Conservation (phyloP, 1,140 invertebrate species). For the Archivesica marissinica region DNA sequence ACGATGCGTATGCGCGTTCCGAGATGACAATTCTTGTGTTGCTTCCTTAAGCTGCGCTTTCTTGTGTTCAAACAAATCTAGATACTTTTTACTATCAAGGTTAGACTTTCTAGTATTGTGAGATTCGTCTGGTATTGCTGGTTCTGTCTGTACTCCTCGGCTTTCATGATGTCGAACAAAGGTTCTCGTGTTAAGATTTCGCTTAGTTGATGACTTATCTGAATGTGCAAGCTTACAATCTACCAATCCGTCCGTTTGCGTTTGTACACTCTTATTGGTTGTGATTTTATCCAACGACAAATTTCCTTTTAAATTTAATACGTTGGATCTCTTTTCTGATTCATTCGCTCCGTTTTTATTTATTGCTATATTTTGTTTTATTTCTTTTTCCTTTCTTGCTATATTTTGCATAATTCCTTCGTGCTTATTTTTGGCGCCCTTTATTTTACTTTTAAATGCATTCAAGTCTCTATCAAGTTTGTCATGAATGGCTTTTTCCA, state of each 20-base stretch:
- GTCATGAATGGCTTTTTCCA: conserved; percentile 33
- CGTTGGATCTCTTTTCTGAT: not conserved
- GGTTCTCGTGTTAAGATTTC: not conserved
- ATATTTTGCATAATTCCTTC: conserved; percentile 1
- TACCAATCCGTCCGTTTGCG: not conserved
- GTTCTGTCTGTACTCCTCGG: not conserved
- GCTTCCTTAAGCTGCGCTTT: not conserved
- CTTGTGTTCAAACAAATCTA: conserved; percentile 3
- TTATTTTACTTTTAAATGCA: not conserved
- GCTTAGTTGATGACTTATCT: not conserved
- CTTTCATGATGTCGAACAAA: not conserved
- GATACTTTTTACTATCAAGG: not conserved
- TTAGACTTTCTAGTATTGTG: not conserved
- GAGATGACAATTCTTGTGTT: not conserved
- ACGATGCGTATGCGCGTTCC: not conserved
- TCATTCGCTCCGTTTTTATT: not conserved
- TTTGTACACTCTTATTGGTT: not conserved
- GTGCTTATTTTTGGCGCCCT: conserved; percentile 9
- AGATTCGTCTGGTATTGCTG: not conserved
- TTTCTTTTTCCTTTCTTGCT: not conserved
- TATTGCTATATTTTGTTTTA: not conserved
- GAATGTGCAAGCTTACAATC: not conserved
- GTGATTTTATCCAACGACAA: not conserved
- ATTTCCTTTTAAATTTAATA: not conserved
- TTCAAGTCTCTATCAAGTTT: conserved; percentile 36